These are phyloP conservation scores for Adelphocoris suturalis DNA, from an alignment of 2,888 invertebrate species.

Conservation along the genomic window DNA sequence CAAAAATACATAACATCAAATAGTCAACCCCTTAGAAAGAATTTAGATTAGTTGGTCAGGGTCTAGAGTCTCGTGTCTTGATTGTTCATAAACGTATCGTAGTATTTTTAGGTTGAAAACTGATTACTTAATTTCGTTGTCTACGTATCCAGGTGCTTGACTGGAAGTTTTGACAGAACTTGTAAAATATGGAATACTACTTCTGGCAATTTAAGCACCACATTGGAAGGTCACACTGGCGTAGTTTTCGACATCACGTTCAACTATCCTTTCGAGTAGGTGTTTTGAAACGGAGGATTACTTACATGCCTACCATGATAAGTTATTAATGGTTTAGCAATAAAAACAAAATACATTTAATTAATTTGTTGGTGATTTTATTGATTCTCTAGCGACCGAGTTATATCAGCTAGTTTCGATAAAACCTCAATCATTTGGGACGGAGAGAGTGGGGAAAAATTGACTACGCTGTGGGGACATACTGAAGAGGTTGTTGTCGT, in stretches of 20 bases:
- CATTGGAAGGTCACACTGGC: conserved; percentile 87
- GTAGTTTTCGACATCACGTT: conserved; percentile 90
- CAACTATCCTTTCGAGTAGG: conserved; percentile 88
- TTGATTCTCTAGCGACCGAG: conserved; percentile 81
- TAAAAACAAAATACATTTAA: too few relatives aligned
- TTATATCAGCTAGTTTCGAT: conserved; percentile 90
- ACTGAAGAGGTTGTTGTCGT: conserved; percentile 86
- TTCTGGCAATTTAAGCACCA: conserved; percentile 84
- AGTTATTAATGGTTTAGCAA: too few relatives aligned
- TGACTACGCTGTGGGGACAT: conserved; percentile 87
- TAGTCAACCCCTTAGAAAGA: too few relatives aligned
- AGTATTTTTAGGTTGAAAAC: too few relatives aligned
- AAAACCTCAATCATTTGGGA: conserved; percentile 89
- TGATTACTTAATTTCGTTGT: not conserved
- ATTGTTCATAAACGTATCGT: too few relatives aligned
- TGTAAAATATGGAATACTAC: conserved; percentile 90
- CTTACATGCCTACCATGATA: too few relatives aligned
- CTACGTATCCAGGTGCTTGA: conserved; percentile 87
- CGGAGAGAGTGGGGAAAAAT: conserved; percentile 83
- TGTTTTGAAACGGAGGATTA: conserved; percentile 73
- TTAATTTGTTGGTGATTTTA: too few relatives aligned
- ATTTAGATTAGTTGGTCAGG: too few relatives aligned
- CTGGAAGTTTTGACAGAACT: conserved; percentile 91
- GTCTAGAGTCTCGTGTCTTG: too few relatives aligned
- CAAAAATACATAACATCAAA: too few relatives aligned